phyloP scores from a whole-genome alignment of 2,797 vertebrate genomes.

The Bufotes viridis region DNA sequence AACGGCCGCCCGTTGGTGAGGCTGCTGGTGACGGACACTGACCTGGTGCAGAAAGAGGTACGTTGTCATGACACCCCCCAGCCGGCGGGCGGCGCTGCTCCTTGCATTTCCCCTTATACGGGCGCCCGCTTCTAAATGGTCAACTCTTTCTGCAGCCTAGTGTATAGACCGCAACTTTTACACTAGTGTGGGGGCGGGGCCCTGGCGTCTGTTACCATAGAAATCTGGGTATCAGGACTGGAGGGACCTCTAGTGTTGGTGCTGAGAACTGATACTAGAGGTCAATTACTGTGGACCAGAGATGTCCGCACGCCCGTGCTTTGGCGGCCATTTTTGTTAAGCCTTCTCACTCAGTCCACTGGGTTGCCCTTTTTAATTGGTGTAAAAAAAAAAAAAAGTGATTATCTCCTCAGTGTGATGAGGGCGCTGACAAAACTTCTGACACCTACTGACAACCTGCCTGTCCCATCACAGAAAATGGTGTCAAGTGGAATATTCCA shows the following conservation, averaged over 20 bases:
- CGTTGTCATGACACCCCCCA: not conserved
- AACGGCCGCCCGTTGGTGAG: constrained; percentile 36
- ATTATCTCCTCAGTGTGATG: too few relatives aligned
- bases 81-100: not conserved
- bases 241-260: not conserved
- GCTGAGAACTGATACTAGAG: not conserved
- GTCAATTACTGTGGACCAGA: not conserved
- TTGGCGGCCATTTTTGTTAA: not conserved
- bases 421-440: too few relatives aligned
- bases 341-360: not conserved
- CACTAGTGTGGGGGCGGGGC: not conserved
- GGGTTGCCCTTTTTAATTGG: too few relatives aligned
- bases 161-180: not conserved
- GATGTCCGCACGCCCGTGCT: not conserved
- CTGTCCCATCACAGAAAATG: too few relatives aligned
- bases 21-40: constrained; percentile 43
- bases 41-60: constrained; percentile 44
- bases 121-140: too few relatives aligned
- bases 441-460: too few relatives aligned
- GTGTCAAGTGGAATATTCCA: too few relatives aligned
- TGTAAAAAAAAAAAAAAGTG: too few relatives aligned
- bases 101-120: not conserved
- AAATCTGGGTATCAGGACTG: not conserved
- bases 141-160: too few relatives aligned
- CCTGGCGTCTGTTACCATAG: not conserved